Percentiles rank a stretch among this genome's conserved stretches.
Evolutionary conservation across 2,888 invertebrate genomes (phyloP).

Genomic region (Brachypterus glaber): DNA sequence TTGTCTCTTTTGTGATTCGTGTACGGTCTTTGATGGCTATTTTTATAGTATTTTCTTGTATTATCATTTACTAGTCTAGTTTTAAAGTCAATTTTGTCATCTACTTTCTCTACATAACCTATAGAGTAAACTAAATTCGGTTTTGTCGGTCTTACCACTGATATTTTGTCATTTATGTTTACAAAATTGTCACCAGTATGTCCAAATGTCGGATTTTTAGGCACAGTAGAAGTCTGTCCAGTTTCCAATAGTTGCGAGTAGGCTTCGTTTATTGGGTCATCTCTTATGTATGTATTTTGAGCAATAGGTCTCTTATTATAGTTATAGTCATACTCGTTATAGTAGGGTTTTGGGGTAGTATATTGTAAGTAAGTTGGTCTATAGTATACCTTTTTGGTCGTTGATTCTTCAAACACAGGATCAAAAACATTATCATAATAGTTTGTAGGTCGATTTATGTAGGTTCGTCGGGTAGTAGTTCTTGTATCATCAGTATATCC

Average conservation of each 20-base stretch:
- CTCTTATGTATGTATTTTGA: conserved; percentile 20
- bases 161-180: neutral
- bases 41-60: neutral
- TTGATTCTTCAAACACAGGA: neutral
- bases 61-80: conserved; percentile 14
- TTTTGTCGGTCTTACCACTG: conserved; percentile 2
- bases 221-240: conserved; percentile 13
- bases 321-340: conserved; percentile 2
- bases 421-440: conserved; percentile 6
- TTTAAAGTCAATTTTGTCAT: conserved; percentile 28
- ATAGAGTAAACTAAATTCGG: conserved; percentile 15
- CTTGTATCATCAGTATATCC: neutral
- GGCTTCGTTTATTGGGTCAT: conserved; percentile 8
- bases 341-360: neutral
- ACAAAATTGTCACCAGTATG: neutral
- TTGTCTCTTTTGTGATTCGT: too few species aligned
- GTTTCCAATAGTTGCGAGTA: conserved; percentile 17
- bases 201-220: conserved; percentile 15
- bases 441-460: conserved; percentile 12
- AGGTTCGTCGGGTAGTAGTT: conserved; percentile 9
- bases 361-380: too few species aligned
- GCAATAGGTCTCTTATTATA: conserved; percentile 8
- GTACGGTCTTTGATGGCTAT: too few species aligned
- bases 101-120: conserved; percentile 19
- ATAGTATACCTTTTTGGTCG: conserved; percentile 2